Base-by-base conservation (phyloP, 1,140 invertebrate species). In the Trypoxylus dichotomus region DNA sequence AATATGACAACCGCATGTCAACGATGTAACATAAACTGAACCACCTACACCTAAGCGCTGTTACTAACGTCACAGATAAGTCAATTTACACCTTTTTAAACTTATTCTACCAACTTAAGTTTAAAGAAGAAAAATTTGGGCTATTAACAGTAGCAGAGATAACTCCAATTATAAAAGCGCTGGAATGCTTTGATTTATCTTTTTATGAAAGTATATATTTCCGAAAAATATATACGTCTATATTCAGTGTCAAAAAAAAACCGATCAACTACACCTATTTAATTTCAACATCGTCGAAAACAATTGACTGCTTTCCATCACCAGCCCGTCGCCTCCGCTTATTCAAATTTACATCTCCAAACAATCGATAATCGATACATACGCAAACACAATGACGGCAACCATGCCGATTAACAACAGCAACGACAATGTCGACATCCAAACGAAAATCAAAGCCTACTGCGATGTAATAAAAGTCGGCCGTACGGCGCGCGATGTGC, bases 311-410 rank as follows among this genome's bases (percentile, higher is more conserved):
- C 47, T 13, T n/a, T 58, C 47, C 15, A 58, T 58, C 47, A 3
- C 13, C 15, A 58, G 47, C 15, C 47, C 47, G 15, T 58, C 47
- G 21, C 47, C 47, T 58, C 47, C 47, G 21, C 15, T 13, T 21
- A n/a, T 19, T 21, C 47, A 21, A 58, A 58, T 58, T 58, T 58
- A 1, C 47, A 58, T 58, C 47, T 58, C 47, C 13, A 21, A 58
- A 58, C 47, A 58, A 58, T 58, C 47, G 47, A 58, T 58, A 58
- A 58, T 58, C 47, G 21, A 58, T 37, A 37, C 47, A 58, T 19
- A 58, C 47, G 47, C 32, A 8, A 37, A 37, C 32, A 21, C 32
- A 21, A 58, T 13, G 47, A 58, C 47, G 47, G 21, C 47, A 58
- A 58, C 47, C 15, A 58, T 21, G 47, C 47, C 47, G 47, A 58